Conservation (phyloP, 2,113 vertebrate species). For the Empidonax traillii region DNA sequence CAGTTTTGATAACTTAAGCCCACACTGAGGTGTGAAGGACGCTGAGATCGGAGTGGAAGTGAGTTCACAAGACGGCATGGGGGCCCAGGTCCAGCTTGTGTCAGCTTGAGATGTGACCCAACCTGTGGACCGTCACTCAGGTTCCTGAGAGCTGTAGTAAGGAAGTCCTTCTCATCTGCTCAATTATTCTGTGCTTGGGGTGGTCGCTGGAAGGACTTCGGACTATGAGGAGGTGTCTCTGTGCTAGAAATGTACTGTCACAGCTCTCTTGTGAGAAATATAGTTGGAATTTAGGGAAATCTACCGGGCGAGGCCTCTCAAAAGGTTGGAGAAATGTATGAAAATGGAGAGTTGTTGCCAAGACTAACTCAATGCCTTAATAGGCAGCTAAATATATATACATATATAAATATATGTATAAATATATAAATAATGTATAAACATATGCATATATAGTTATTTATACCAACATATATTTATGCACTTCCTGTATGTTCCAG, state of each 20-base stretch:
- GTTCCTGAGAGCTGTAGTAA: background rate
- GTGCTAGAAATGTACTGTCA: background rate
- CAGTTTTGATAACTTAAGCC: background rate
- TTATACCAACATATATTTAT: no score
- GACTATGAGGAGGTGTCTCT: background rate
- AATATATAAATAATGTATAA: background rate
- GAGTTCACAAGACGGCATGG: rapidly evolving
- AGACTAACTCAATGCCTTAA: background rate
- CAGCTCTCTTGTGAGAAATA: background rate
- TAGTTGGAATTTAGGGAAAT: background rate
- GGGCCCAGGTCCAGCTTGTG: background rate
- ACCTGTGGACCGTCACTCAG: rapidly evolving
- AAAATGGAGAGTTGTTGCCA: background rate
- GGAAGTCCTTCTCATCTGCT: background rate
- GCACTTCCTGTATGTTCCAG: background rate
- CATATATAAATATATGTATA: background rate
- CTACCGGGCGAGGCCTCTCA: background rate
- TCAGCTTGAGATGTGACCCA: background rate
- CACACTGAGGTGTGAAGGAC: rapidly evolving
- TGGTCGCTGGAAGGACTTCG: background rate
- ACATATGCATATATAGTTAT: background rate
- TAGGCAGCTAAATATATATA: background rate
- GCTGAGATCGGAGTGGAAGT: background rate
- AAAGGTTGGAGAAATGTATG: background rate
- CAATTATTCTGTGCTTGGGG: background rate